phyloP scores from a whole-genome alignment of 2,113 vertebrate species.

The Heloderma charlesbogerti region DNA sequence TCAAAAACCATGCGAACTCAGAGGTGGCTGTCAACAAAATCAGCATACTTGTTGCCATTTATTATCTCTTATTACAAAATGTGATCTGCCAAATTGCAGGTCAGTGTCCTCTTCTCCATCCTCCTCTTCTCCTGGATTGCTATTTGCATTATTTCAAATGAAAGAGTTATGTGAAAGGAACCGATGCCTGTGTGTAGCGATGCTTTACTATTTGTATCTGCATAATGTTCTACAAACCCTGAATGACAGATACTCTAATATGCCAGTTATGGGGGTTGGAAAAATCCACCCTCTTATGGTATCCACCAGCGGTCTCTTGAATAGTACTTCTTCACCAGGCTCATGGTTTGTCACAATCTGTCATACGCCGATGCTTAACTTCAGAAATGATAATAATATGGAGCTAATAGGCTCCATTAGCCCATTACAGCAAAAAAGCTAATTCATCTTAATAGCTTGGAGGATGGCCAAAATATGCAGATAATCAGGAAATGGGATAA shows the following conservation, averaged over 20 bases:
- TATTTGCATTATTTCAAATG: background rate
- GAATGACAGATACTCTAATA: background rate
- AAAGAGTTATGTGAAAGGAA: background rate
- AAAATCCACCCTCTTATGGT: background rate
- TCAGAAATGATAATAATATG: conserved; percentile 5
- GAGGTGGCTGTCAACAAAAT: background rate
- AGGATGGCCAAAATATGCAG: conserved; percentile 31
- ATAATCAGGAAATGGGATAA: conserved; percentile 22
- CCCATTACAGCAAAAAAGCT: conserved; percentile 6
- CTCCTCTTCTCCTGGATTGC: background rate
- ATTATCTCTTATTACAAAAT: background rate
- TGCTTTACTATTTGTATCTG: background rate
- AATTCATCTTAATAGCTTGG: conserved; percentile 30
- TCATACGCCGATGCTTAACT: conserved; percentile 6
- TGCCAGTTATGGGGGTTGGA: background rate
- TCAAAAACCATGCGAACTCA: too few relatives aligned
- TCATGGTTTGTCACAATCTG: conserved; percentile 15
- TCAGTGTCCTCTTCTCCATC: background rate
- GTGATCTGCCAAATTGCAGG: background rate
- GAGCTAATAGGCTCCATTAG: conserved; percentile 26
- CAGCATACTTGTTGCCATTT: background rate
- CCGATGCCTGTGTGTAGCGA: too few relatives aligned
- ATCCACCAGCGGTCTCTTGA: background rate
- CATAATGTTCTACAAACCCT: background rate
- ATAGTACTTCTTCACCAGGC: background rate